Conservation (phyloP, 2,888 invertebrate species). For the Nephrotoma appendiculata region DNA sequence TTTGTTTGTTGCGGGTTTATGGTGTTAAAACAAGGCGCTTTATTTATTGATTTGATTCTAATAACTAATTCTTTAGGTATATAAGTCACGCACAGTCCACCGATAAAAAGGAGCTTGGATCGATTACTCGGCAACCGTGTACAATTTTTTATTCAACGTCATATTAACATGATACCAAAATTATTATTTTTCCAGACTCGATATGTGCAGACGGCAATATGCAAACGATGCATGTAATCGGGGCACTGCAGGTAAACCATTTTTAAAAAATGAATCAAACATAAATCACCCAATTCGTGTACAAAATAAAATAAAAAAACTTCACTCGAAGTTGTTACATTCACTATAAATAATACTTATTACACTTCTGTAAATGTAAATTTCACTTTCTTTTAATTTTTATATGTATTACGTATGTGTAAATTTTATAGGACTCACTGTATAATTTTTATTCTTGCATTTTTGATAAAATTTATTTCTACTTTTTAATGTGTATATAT, state of each 20-base stretch:
- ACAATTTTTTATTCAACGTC: neutral
- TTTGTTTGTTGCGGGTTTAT: neutral
- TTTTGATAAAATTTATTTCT: neutral
- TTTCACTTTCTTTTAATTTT: neutral
- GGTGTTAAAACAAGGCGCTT: neutral
- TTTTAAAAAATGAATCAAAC: constrained; percentile 13
- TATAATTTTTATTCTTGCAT: neutral
- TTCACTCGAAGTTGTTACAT: neutral
- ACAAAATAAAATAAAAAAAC: neutral
- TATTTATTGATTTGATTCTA: neutral
- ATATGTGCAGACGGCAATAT: constrained; percentile 95
- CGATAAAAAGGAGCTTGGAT: neutral
- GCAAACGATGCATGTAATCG: constrained; percentile 93
- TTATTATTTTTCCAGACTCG: constrained; percentile 67
- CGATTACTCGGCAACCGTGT: neutral
- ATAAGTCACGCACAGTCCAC: neutral
- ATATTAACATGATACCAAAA: neutral
- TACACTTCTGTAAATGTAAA: neutral
- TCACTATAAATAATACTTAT: neutral
- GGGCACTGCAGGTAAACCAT: constrained; percentile 85
- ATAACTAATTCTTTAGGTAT: neutral
- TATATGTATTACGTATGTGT: neutral
- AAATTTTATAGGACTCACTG: neutral
- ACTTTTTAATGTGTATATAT: neutral
- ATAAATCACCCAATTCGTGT: neutral